These are phyloP conservation scores for Tarsius wallacei DNA, from an alignment of 2,797 vertebrate genomes.

Conservation along the genomic window DNA sequence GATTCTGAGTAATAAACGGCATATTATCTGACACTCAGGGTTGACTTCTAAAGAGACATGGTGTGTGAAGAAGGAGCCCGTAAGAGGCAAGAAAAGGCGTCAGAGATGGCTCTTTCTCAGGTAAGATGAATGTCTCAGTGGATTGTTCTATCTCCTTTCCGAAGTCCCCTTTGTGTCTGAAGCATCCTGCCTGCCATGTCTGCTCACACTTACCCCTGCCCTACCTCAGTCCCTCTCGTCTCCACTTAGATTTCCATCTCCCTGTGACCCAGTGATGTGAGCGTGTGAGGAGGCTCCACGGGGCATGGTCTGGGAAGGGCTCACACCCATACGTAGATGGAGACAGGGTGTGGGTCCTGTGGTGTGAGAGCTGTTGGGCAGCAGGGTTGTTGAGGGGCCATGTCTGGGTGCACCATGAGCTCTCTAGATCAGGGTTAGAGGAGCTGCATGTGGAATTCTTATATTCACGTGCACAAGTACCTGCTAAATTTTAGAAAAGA, in stretches of 20 bases:
- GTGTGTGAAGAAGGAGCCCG: not conserved
- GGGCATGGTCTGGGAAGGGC: no score
- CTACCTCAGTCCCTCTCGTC: not conserved
- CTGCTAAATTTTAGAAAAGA: no score
- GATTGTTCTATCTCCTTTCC: not conserved
- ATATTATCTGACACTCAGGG: not conserved
- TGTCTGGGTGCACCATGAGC: no score
- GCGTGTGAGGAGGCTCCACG: no score
- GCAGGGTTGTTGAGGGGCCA: no score
- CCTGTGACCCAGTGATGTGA: no score
- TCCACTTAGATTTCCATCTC: no score
- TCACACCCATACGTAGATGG: no score
- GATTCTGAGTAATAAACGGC: not conserved
- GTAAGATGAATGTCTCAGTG: not conserved
- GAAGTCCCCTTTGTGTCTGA: not conserved
- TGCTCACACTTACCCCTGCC: not conserved
- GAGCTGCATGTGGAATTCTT: no score
- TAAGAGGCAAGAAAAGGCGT: not conserved
- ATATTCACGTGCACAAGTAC: no score
- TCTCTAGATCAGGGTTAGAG: no score
- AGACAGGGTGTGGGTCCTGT: fast-evolving
- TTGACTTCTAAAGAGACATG: not conserved
- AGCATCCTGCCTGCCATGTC: not conserved
- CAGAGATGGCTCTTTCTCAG: not conserved
- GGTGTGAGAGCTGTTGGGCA: no score